Percentiles rank a stretch among this genome's conserved stretches.
Evolutionary conservation across 1,140 invertebrate genomes (phyloP).

Genomic region (Drosophila eugracilis): DNA sequence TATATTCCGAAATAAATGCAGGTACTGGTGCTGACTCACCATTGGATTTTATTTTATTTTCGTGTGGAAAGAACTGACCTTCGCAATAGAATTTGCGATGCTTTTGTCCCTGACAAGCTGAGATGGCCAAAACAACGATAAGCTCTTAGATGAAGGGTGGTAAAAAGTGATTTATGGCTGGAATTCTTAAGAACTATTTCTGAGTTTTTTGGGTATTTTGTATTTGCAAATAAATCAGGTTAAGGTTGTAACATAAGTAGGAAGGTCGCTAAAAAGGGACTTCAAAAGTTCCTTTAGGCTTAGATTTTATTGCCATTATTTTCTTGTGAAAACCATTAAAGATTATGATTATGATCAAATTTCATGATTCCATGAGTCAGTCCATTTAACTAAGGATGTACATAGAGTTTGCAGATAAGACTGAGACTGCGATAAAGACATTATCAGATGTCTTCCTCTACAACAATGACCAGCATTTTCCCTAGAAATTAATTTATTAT

Average conservation of each 20-base stretch:
- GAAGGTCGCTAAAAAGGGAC: too few relatives aligned
- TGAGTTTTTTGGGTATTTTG: background rate
- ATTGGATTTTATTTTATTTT: conserved; percentile 3
- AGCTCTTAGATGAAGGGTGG: conserved; percentile 8
- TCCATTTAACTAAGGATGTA: too few relatives aligned
- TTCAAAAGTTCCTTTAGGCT: too few relatives aligned
- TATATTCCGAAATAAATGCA: conserved; percentile 7
- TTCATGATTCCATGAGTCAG: too few relatives aligned
- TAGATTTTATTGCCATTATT: too few relatives aligned
- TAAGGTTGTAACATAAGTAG: background rate
- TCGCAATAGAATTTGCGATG: conserved; percentile 41
- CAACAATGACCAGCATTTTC: too few relatives aligned
- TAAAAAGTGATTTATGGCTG: conserved; percentile 8
- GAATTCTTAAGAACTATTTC: conserved; percentile 1
- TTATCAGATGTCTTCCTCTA: background rate
- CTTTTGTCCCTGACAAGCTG: conserved; percentile 15
- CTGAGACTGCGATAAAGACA: background rate
- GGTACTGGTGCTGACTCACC: background rate
- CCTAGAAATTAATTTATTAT: too few relatives aligned
- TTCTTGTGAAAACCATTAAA: too few relatives aligned
- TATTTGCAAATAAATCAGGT: conserved; percentile 5
- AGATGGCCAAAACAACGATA: conserved; percentile 37
- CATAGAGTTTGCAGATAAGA: background rate
- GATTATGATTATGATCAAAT: too few relatives aligned
- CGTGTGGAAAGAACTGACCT: conserved; percentile 37